Evolutionary conservation across 1,140 invertebrate species (phyloP), one percentile per base, ranked within the genome.

Genomic region (Ceratoteleas bidentatus): DNA sequence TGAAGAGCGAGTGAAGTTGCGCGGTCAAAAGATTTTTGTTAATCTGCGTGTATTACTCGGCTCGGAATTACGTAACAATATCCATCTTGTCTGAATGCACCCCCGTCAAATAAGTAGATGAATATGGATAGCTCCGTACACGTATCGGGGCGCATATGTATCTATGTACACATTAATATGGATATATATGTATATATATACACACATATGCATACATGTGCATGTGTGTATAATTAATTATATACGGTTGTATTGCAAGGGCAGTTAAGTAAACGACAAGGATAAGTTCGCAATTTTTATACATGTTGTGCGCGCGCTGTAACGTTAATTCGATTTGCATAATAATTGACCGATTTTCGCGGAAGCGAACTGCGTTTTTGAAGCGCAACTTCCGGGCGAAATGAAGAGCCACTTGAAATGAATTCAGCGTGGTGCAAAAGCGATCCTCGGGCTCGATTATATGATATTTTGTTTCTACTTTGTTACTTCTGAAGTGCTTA

Each of bases 51-150:
- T 49, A 69, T 2, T 73, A 64, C 32, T 64, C 47, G 33, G 36
- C 14, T 47, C 13, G 8, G 7, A 74, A 74, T 75, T 66, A 75
- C 40, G 11, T 61, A 66, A 61, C 49, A 66, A 75, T 61, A 66
- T 66, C 38, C 24, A 66, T 60, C 62, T 57, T 66, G 72, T 66
- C 62, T 56, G 58, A 58, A 74, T 32, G 45, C 24, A 52, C 56
- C 72, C 47, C 38, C 60, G 66, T 75, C 61, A 60, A 75, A 66
- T 75, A 66, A 66, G 33, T 75, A 61, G 61, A 75, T 66, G 61
- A 66, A 66, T 75, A 66, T 75, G 62, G 54, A 60, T 66, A 60
- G 62, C 24, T 53, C 3, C 6, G n/a, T 32, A 47, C 24, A 36
- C 52, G 72, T 75, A 60, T 75, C 47, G 62, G 62, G 11, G 15